Evolutionary conservation across 1,140 invertebrate species (phyloP), one percentile per base, ranked within the genome.

Genomic region (Orussus abietinus): DNA sequence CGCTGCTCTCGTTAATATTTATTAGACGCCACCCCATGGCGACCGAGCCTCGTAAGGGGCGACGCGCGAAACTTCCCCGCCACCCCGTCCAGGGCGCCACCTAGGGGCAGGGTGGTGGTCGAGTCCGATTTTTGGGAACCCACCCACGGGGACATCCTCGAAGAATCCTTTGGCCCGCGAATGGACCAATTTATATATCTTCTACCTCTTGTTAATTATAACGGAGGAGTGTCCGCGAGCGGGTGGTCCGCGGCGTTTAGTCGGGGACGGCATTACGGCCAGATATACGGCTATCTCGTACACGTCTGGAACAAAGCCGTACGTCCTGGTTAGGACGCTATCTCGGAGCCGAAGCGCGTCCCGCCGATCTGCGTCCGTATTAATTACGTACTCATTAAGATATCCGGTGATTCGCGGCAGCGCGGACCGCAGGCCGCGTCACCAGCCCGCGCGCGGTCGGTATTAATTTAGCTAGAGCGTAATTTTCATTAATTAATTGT

Each of bases 331-430:
- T 49, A 45, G 28, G 19, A 17, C 26, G 21, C 22, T 49, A 45
- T 49, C 42, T 17, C 5, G 36, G 42, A 52, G 47, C 55, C 51
- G 41, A 53, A 55, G n/a, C n/a, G n/a, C 58, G 55, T 62, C 58
- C 57, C 56, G 57, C 60, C 64, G 65, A 71, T 71, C 65, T 62
- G 57, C 57, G 62, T 68, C 54, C 62, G 62, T 69, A 69, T 71
- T 71, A 71, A 71, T 69, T 71, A 71, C 65, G 59, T 58, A 69
- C 64, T 71, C 65, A 69, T 71, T 71, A 69, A 71, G 68, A 69
- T 71, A 71, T 69, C 65, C 62, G 59, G 66, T 47, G 38, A 47
- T 51, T 50, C 44, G 46, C 47, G 43, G 9, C 15, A 35, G 33
- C 33, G 20, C 9, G 5, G 6, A 13, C 6, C 31, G 20, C 31